These are phyloP conservation scores for Nautilus pompilius DNA, from an alignment of 1,140 invertebrate species.

Conservation along the genomic window DNA sequence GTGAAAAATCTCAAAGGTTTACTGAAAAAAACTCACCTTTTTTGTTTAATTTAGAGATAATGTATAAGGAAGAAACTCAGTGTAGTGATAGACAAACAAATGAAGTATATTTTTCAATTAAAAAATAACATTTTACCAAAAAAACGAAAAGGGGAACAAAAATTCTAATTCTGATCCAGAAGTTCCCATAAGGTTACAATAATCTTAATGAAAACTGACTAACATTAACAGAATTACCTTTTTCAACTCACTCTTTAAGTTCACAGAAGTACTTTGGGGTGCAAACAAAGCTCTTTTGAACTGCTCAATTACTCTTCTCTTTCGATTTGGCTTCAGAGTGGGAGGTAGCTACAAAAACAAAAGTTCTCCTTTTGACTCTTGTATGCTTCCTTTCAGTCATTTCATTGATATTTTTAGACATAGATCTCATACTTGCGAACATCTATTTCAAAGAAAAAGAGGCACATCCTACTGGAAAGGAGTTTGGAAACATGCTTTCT, in stretches of 20 bases:
- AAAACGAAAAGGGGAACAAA: background rate
- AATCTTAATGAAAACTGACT: background rate
- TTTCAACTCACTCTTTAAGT: slow-evolving; percentile 49
- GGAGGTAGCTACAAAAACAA: slow-evolving; percentile 43
- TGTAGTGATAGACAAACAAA: background rate
- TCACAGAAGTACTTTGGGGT: slow-evolving; percentile 38
- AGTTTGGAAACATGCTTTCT: no score
- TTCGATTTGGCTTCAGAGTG: slow-evolving; percentile 41
- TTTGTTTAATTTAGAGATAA: no score
- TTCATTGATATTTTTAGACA: no score
- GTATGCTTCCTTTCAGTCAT: no score
- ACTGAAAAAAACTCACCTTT: no score
- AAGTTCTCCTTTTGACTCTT: background rate
- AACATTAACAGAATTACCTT: slow-evolving; percentile 30
- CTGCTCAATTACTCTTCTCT: slow-evolving; percentile 44
- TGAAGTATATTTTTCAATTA: background rate
- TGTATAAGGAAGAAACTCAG: no score
- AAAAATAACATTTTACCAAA: background rate
- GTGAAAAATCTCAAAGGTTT: no score
- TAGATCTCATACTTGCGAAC: no score
- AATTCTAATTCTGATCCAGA: background rate
- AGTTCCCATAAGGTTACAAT: no score
- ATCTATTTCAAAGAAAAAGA: no score
- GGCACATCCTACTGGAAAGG: no score
- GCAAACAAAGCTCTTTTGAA: slow-evolving; percentile 52